phyloP scores from a whole-genome alignment of 2,113 vertebrate species.

The Chelonoidis abingdonii region DNA sequence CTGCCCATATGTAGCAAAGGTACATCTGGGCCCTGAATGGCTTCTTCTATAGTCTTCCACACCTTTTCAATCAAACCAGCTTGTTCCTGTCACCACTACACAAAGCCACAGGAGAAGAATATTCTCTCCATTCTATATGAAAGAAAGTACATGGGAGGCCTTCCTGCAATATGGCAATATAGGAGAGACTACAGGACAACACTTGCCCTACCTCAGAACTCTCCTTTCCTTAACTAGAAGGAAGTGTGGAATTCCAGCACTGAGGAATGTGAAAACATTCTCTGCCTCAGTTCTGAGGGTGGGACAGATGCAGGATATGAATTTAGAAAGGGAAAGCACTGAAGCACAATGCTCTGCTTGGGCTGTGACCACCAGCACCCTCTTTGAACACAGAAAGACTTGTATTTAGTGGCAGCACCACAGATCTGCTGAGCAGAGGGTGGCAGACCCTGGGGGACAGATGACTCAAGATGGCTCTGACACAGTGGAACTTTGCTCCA shows the following conservation, averaged over 20 bases:
- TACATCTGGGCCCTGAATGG: background rate
- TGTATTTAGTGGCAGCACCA: background rate
- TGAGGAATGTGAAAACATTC: background rate
- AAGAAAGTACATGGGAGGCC: background rate
- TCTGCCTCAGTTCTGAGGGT: background rate
- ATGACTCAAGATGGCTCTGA: background rate
- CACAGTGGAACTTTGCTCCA: background rate
- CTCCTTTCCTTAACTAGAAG: background rate
- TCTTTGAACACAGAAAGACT: background rate
- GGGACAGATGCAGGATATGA: background rate
- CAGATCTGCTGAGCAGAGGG: background rate
- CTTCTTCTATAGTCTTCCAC: background rate
- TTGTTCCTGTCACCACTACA: background rate
- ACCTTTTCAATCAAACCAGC: background rate
- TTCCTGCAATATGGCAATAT: rapidly evolving
- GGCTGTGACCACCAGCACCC: rapidly evolving
- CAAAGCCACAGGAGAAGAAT: background rate
- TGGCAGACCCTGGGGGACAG: background rate
- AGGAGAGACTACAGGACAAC: background rate
- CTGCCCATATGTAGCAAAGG: background rate
- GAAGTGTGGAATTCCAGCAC: background rate
- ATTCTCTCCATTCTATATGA: background rate
- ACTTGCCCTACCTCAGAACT: background rate
- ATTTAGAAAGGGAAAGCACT: background rate
- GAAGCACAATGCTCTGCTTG: background rate